Evolutionary conservation across 1,140 invertebrate genomes (phyloP), one percentile per base, ranked within the genome.

Genomic region (Himalopsyche phryganea): DNA sequence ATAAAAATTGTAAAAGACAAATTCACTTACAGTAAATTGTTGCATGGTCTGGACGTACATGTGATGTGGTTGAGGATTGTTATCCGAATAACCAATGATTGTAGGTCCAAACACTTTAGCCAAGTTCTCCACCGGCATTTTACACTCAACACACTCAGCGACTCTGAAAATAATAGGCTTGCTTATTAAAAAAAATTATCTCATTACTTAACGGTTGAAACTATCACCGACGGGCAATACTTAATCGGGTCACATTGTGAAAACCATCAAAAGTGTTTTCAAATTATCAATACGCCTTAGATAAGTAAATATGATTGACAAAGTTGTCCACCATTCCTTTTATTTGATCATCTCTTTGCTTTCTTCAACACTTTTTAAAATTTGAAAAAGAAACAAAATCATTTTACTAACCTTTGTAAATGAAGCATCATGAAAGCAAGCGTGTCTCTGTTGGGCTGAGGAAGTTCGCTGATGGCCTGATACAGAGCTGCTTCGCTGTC

Each of bases 61-160:
- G 4, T 56, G 47, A 40, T 57, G 50, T 10, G 61, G 57, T 14
- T 58, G 23, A 10, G 58, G 61, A 32, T 64, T 57, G 6, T 38
- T 53, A 17, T 60, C 58, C 9, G 58, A 64, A 40, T 86, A 91
- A 0, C 90, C 90, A 6, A 93, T 81, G 4, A 93, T 75, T 0
- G 89, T 92, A 2, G 90, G 90, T 0, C 87, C 90, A 72, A 93
- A 91, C 10, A 92, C 81, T 70, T 85, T 89, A 0, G 89, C 83
- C 36, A 94, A 69, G 75, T 90, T 92, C 40, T 75, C 76, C 5
- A 83, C 73, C 1, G 86, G 83, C 91, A 93, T 94, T 74, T 88
- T 88, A 59, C 86, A 89, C 18, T 86, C 85, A 0, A 81, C 76
- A 65, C 79, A 82, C 60, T 86, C 83, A 0, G 88, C 83, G 51